Evolutionary conservation across 2,797 vertebrate genomes (phyloP), one percentile per base, ranked within the genome.

Genomic region (Melanotaenia maccullochi): DNA sequence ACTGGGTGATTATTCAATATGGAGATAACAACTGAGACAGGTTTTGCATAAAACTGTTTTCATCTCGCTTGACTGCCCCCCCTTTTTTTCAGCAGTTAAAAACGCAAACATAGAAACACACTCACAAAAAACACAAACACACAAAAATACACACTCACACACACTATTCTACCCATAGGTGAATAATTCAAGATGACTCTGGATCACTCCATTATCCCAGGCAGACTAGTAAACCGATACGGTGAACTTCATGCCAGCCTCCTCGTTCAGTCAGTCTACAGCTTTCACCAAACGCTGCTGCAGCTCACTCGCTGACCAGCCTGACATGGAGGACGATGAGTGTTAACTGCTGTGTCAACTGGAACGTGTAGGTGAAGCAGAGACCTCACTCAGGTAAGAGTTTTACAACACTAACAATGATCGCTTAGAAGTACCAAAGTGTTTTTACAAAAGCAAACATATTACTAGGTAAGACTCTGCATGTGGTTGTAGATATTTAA

Each of bases 101-200:
- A 40, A 32, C 28, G 1, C 28, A 56, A 57, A 33, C 30, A 62
- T 44, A 72, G 56, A 30, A 12, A 64, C 65, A 69, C 57, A 55
- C 30, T 42, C 33, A 60, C 51, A 24, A 24, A 35, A 22, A 25
- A 61, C n/a, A 47, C 40, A 55, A 49, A 75, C 35, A 55, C 51
- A 62, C 65, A 55, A n/a, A 74, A 14, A 51, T n/a, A 62, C 49
- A 65, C 62, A 71, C 36, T 65, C 62, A 69, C 62, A 58, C 65
- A 72, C 60, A 24, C 91, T 89, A 91, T 85, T 85, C 88, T 87
- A 86, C 60, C 88, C 87, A 93, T n/a, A 89, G 89, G 94, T 98
- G 93, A 97, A 97, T 97, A 95, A 98, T 98, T 95, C 89, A 97
- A 94, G 89, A 88, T 68, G 92, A 90, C 95, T 95, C 95, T 90